A percentile compares a stretch with the other conserved stretches of the same genome.
Conservation (phyloP, 1,140 invertebrate genomes). For the Lanistes nyassanus region DNA sequence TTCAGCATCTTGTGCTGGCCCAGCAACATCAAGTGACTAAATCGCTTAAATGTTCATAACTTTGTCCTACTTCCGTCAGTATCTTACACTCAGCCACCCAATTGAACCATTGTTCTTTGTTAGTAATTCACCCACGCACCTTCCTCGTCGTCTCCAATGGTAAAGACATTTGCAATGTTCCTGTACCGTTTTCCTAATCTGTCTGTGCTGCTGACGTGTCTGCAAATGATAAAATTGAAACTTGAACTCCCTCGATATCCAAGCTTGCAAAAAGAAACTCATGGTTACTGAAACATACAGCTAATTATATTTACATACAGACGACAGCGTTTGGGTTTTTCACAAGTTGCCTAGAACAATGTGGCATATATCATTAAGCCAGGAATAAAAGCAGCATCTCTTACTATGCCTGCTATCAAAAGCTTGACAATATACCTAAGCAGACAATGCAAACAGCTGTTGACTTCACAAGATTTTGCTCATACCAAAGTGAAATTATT, state of each 20-base stretch:
- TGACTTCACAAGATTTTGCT: no score
- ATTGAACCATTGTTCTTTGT: not conserved
- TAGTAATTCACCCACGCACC: slow-evolving; percentile 40
- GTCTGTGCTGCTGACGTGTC: slow-evolving; percentile 84
- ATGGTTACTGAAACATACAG: not conserved
- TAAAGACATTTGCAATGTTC: slow-evolving; percentile 92
- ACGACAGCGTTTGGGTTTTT: no score
- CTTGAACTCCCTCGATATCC: no score
- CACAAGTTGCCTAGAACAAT: no score
- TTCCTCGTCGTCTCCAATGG: slow-evolving; percentile 90
- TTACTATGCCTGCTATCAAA: not conserved
- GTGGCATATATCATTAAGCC: no score
- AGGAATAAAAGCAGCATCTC: no score
- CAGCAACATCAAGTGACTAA: no score
- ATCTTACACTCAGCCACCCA: no score
- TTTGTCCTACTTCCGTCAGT: no score
- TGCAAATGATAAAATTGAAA: slow-evolving; percentile 57
- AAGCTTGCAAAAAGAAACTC: not conserved
- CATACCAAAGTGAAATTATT: no score
- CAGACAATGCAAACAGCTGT: not conserved
- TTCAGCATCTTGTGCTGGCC: no score
- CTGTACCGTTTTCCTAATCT: slow-evolving; percentile 85
- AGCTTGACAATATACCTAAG: not conserved
- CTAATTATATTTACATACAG: not conserved
- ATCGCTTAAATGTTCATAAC: no score